Evolutionary conservation across 2,797 vertebrate genomes (phyloP).

Genomic region (Gadopsis bispinosus): DNA sequence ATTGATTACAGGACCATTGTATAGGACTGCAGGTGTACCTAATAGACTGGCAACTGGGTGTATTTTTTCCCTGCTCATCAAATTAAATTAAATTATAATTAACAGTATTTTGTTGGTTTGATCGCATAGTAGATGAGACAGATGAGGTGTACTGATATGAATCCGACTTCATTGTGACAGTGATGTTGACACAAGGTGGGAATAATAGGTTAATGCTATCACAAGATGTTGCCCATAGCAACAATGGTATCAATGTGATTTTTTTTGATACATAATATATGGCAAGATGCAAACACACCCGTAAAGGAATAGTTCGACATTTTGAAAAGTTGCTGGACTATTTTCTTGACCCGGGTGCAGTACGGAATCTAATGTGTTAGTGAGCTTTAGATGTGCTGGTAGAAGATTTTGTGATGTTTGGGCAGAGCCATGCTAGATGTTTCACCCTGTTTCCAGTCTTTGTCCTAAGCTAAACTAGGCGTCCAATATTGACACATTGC

Average conservation of each 20-base stretch:
- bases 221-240: constrained; percentile 1
- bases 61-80: background rate
- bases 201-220: background rate
- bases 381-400: background rate
- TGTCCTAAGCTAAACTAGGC: background rate
- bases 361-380: background rate
- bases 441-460: background rate
- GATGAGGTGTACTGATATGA: background rate
- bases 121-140: background rate
- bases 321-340: background rate
- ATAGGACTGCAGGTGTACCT: background rate
- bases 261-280: background rate
- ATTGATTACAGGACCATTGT: background rate
- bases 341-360: background rate
- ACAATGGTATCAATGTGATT: background rate
- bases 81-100: background rate
- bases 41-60: background rate
- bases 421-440: background rate
- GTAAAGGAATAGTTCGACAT: background rate
- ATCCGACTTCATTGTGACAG: background rate
- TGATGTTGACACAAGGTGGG: constrained; percentile 2
- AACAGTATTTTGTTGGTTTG: constrained; percentile 2
- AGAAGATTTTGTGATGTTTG: background rate
- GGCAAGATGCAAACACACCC: background rate
- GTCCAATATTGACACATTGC: constrained; percentile 20